phyloP scores from a whole-genome alignment of 2,888 invertebrate species.

The Cyaniris semiargus region DNA sequence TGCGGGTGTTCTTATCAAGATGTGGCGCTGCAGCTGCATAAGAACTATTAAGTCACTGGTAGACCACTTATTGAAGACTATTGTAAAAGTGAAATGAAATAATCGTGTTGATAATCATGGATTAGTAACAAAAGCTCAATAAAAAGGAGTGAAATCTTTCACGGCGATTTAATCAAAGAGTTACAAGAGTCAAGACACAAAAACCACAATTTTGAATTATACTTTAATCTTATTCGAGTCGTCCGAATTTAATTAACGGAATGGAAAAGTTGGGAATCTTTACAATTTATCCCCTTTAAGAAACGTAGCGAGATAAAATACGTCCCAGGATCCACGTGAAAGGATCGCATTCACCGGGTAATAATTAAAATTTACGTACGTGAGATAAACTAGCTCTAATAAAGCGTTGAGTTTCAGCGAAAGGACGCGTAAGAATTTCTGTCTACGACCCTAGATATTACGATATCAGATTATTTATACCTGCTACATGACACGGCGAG shows the following conservation, averaged over 20 bases:
- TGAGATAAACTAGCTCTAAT: slow-evolving; percentile 52
- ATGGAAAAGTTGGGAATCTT: slow-evolving; percentile 21
- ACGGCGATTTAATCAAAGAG: neutral
- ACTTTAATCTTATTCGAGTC: neutral
- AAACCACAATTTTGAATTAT: slow-evolving; percentile 17
- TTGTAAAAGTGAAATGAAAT: neutral
- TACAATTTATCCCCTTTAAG: slow-evolving; percentile 30
- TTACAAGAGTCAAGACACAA: neutral
- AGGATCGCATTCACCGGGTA: slow-evolving; percentile 36
- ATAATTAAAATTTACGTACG: slow-evolving; percentile 47
- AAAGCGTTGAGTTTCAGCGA: slow-evolving; percentile 64
- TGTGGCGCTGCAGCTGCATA: slow-evolving; percentile 64
- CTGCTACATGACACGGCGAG: slow-evolving; percentile 65
- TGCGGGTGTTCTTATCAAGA: slow-evolving; percentile 75
- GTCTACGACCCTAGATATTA: slow-evolving; percentile 63
- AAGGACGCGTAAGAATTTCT: slow-evolving; percentile 76
- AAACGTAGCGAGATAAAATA: slow-evolving; percentile 21
- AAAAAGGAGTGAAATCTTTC: neutral
- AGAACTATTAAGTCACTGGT: slow-evolving; percentile 31
- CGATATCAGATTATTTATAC: slow-evolving; percentile 78
- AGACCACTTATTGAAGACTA: neutral
- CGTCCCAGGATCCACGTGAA: slow-evolving; percentile 15
- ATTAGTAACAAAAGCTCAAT: neutral
- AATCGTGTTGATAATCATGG: neutral
- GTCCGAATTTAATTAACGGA: slow-evolving; percentile 23